phyloP scores from a whole-genome alignment of 2,888 invertebrate genomes.

The Lacanobia wlatinum region DNA sequence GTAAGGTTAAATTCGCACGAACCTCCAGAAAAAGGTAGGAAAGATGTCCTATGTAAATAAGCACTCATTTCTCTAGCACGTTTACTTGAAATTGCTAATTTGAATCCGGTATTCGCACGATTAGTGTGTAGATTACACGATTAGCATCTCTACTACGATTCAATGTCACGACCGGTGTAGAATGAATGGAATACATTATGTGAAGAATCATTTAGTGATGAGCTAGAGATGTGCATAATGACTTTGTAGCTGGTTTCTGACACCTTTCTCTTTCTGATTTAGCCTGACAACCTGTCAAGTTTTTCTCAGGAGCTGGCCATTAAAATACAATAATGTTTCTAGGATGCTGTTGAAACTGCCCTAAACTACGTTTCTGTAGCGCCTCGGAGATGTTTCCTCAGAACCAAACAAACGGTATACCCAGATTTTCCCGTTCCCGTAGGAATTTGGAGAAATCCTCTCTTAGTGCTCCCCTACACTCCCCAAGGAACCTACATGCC shows the following conservation, averaged over 20 bases:
- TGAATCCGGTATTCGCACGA: slow-evolving; percentile 51
- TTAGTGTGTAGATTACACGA: slow-evolving; percentile 42
- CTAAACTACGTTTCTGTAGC: too few relatives aligned
- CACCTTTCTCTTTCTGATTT: rapidly evolving
- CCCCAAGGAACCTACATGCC: too few relatives aligned
- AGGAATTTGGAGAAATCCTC: too few relatives aligned
- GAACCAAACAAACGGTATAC: too few relatives aligned
- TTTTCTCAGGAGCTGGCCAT: neutral
- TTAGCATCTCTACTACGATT: slow-evolving; percentile 25
- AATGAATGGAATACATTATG: slow-evolving; percentile 13
- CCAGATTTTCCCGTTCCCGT: too few relatives aligned
- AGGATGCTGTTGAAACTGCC: too few relatives aligned
- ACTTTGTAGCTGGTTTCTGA: neutral
- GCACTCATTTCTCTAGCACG: slow-evolving; percentile 40
- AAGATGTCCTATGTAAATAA: slow-evolving; percentile 55
- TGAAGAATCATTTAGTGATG: slow-evolving; percentile 42
- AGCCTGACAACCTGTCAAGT: neutral
- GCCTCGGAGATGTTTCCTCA: too few relatives aligned
- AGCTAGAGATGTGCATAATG: slow-evolving; percentile 2
- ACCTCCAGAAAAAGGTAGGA: neutral
- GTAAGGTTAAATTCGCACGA: neutral
- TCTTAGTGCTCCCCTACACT: too few relatives aligned
- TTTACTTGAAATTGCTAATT: slow-evolving; percentile 44
- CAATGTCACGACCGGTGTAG: slow-evolving; percentile 59
- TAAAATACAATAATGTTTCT: too few relatives aligned